These are phyloP conservation scores for Eurystomus glaucurus DNA, from an alignment of 2,797 vertebrate species.

Conservation along the genomic window DNA sequence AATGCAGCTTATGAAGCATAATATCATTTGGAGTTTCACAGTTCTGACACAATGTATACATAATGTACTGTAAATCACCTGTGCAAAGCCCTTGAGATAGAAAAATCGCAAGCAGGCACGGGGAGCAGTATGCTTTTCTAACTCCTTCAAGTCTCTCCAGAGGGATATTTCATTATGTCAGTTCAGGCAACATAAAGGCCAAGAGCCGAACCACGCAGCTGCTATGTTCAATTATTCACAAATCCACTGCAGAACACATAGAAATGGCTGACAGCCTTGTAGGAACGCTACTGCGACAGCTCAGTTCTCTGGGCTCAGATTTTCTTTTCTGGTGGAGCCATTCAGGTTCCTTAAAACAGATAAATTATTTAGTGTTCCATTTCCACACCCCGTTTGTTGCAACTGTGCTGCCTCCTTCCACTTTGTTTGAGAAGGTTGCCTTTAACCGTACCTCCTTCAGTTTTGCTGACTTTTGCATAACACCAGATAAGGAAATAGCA, in stretches of 20 bases:
- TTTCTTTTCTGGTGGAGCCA: background rate
- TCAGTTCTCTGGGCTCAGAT: background rate
- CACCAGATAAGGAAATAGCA: background rate
- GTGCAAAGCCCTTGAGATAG: slow-evolving; percentile 1
- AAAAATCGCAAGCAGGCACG: background rate
- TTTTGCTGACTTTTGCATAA: background rate
- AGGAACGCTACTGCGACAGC: fast-evolving
- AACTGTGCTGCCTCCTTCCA: background rate
- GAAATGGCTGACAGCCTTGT: background rate
- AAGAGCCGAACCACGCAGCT: slow-evolving; percentile 2
- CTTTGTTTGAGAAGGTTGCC: background rate
- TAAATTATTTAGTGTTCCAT: background rate
- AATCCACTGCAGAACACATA: fast-evolving
- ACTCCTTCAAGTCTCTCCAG: background rate
- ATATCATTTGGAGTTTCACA: background rate
- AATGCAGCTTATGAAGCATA: slow-evolving; percentile 39
- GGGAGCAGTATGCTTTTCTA: background rate
- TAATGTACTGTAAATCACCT: slow-evolving; percentile 48
- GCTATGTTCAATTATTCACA: slow-evolving; percentile 44
- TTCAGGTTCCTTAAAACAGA: background rate
- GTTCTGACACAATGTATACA: slow-evolving; percentile 4
- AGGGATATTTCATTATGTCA: slow-evolving; percentile 11
- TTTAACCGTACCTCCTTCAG: background rate
- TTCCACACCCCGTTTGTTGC: background rate
- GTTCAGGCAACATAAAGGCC: background rate